Conservation (phyloP, 2,113 vertebrate genomes). For the Panthera leo region DNA sequence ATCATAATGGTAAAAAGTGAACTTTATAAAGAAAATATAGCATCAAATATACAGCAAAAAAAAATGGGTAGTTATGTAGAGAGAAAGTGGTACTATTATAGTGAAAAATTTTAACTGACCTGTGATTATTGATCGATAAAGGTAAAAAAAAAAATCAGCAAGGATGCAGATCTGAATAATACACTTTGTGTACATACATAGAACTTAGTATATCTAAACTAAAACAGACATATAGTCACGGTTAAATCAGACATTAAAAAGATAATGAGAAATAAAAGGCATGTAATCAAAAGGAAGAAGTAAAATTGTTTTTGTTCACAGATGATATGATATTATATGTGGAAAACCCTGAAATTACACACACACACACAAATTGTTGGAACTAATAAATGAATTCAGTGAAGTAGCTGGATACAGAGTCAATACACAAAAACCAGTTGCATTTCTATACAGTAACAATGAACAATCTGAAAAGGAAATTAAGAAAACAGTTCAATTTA, state of each 20-base stretch:
- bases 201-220: neutral
- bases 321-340: neutral
- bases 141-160: neutral
- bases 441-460: neutral
- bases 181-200: neutral
- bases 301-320: neutral
- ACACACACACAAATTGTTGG: neutral
- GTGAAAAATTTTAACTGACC: neutral
- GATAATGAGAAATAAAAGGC: neutral
- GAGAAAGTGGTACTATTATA: neutral
- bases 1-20: neutral
- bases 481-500: neutral
- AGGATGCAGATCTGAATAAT: neutral
- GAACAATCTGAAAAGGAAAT: neutral
- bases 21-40: neutral
- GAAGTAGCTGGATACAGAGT: neutral
- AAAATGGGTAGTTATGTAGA: neutral
- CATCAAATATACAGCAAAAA: neutral
- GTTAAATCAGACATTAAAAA: conserved; percentile 15
- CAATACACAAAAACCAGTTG: neutral
- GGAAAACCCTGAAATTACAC: neutral
- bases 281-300: neutral
- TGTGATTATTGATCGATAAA: neutral
- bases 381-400: neutral
- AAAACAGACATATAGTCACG: neutral